A percentile compares a stretch with the other conserved stretches of the same genome.
Evolutionary conservation across 2,113 vertebrate genomes (phyloP).

Genomic region (Picathartes gymnocephalus): DNA sequence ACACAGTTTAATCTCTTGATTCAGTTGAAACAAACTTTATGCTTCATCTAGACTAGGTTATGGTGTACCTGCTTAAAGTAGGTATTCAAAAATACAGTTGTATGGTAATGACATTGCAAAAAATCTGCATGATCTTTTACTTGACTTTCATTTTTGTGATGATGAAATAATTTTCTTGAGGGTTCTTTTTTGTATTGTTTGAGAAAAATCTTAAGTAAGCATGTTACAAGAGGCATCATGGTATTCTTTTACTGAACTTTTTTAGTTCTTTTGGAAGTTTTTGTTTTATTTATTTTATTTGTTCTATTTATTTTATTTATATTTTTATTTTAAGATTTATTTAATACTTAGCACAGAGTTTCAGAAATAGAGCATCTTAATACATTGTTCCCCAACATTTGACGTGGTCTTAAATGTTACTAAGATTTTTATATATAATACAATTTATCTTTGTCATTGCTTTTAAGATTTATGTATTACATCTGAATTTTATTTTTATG

Average conservation of each 20-base stretch:
- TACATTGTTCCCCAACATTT: neutral
- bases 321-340: neutral
- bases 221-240: neutral
- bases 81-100: neutral
- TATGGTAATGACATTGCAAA: neutral
- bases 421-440: neutral
- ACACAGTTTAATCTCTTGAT: neutral
- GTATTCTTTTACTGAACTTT: neutral
- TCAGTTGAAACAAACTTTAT: neutral
- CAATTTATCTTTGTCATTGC: neutral
- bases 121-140: neutral
- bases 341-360: neutral
- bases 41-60: neutral
- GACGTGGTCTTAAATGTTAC: neutral
- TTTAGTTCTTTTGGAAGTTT: neutral
- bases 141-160: neutral
- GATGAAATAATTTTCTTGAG: neutral
- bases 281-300: too few species aligned
- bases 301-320: too few species aligned
- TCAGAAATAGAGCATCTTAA: neutral
- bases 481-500: neutral
- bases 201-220: neutral
- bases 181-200: neutral
- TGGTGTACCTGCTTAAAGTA: neutral
- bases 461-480: neutral